Base-by-base conservation (phyloP, 23 tunicate genomes). In the Botrylloides violaceus region DNA sequence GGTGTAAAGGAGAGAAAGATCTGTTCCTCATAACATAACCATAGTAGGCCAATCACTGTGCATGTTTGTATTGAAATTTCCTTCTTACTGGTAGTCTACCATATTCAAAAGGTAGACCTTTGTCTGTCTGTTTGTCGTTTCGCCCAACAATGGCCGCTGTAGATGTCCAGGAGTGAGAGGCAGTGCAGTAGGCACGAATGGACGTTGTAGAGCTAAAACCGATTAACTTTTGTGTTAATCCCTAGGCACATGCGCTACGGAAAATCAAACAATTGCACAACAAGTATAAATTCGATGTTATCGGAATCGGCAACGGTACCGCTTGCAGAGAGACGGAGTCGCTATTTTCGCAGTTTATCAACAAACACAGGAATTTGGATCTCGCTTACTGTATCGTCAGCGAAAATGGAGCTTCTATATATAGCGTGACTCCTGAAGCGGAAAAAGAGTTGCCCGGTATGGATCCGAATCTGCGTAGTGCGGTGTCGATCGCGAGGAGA, bases 291-390 rank as follows among this genome's bases (percentile, higher is more conserved):
- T 83, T 90, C 60, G 76, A 79, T 65, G 70, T 90, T 0, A 79
- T 90, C 29, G 97, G 75, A 15, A 90, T 90, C 24, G 97, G 97
- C 2, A 90, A 83, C 66, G 97, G 97, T 0, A 90, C 97, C 15
- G 97, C 84, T 34, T 90, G 97, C 36, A 6, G 85, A 28, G 97
- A 90, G 58, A 70, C 85, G 9, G 97, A 83, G 61, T 36, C 70
- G n/a, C 70, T 90, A 26, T 47, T 83, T 55, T 66, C 97, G 26
- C 28, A 60, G 2, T 79, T 90, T 29, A 83, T 90, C 48, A 29
- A 36, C 4, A 56, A 60, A 53, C 26, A 58, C 21, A 26, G 62
- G 15, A 37, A 65, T 22, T 26, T 63, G 20, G 77, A 90, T 34
- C 57, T 90, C 4, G 68, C 56, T 19, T 87, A 87, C 73, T 87